Percentiles rank a stretch among this genome's conserved stretches.
Conservation (phyloP, 2,797 vertebrate genomes). For the Xenentodon cancila region DNA sequence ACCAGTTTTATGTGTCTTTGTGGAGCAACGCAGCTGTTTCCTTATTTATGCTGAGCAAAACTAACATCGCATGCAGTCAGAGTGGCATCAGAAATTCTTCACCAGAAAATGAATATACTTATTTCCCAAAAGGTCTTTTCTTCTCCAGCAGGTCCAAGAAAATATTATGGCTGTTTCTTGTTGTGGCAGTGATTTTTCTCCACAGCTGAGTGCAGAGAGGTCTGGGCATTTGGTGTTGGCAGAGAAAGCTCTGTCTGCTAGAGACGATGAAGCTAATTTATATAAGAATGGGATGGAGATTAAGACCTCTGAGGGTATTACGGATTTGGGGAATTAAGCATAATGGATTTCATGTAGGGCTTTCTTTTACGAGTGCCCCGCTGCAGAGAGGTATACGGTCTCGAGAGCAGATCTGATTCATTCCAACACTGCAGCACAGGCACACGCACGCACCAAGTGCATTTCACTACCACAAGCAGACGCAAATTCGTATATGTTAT, state of each 20-base stretch:
- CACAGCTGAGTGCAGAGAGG: conserved; percentile 46
- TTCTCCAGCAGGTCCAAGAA: conserved; percentile 24
- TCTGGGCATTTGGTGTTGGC: conserved; percentile 62
- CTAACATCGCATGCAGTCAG: conserved; percentile 16
- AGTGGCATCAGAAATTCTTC: conserved; percentile 13
- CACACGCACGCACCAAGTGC: conserved; percentile 17
- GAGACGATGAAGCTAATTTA: conserved; percentile 73
- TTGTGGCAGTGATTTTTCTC: conserved; percentile 40
- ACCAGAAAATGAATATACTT: conserved; percentile 22
- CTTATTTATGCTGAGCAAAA: conserved; percentile 15
- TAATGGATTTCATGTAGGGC: conserved; percentile 79
- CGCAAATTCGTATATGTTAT: conserved; percentile 11
- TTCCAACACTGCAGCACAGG: conserved; percentile 37
- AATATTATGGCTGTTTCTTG: conserved; percentile 36
- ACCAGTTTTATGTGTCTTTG: conserved; percentile 6
- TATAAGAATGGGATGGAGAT: conserved; percentile 78
- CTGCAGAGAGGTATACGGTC: conserved; percentile 57
- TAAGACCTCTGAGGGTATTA: conserved; percentile 78
- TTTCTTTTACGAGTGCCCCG: conserved; percentile 69
- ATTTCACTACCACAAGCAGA: conserved; percentile 19
- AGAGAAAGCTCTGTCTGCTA: conserved; percentile 60
- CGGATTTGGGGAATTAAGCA: conserved; percentile 80
- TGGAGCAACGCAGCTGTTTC: neutral
- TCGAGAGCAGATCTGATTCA: conserved; percentile 69
- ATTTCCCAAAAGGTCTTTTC: conserved; percentile 34